Conservation (phyloP, 23 tunicate genomes). For the Phallusia fumigata region DNA sequence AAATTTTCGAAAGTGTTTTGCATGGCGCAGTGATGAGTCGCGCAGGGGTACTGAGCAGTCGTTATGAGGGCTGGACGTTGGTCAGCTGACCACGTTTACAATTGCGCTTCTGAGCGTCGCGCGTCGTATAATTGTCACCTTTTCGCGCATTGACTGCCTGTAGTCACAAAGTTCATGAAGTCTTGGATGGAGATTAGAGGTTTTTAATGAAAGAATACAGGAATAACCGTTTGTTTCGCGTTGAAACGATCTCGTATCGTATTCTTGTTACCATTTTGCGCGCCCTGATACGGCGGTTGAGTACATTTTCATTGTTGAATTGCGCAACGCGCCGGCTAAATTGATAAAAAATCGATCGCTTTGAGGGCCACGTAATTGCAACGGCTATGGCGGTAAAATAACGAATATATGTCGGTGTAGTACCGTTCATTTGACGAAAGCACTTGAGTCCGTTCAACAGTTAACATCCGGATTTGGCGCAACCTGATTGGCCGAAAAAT, state of each 20-base stretch:
- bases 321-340: not conserved
- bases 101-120: constrained; percentile 25
- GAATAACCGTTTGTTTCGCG: too few relatives aligned
- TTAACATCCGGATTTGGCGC: constrained; percentile 15
- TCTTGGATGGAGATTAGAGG: too few relatives aligned
- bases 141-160: too few relatives aligned
- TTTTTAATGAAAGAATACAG: too few relatives aligned
- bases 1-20: not conserved
- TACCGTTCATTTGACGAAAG: not conserved
- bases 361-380: constrained; percentile 11
- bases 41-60: constrained; percentile 28
- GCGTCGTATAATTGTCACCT: too few relatives aligned
- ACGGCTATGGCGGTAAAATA: constrained; percentile 13
- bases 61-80: not conserved
- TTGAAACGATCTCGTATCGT: too few relatives aligned
- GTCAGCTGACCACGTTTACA: constrained; percentile 19
- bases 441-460: not conserved
- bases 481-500: constrained; percentile 19
- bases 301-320: not conserved
- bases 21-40: constrained; percentile 4
- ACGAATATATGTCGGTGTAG: constrained; percentile 2
- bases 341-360: constrained; percentile 7
- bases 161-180: too few relatives aligned
- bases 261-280: too few relatives aligned
- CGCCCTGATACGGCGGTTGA: too few relatives aligned